These are phyloP conservation scores for Dicentrarchus labrax DNA, from an alignment of 2,113 vertebrate species.

Conservation along the genomic window DNA sequence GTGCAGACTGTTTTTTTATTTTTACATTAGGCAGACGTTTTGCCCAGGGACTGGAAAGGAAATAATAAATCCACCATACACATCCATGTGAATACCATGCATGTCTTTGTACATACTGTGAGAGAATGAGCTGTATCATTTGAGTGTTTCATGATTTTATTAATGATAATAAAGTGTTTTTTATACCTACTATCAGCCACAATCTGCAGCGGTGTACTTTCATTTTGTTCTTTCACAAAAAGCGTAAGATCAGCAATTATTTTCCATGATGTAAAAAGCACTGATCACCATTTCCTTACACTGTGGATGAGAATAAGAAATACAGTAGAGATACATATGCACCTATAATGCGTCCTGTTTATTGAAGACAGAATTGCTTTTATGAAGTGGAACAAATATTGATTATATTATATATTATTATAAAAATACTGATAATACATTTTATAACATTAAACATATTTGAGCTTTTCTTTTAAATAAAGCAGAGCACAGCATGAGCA, in stretches of 20 bases:
- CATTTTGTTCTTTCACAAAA: slow-evolving; percentile 11
- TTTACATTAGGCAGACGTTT: slow-evolving; percentile 19
- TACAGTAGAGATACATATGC: neutral
- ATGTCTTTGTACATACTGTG: slow-evolving; percentile 58
- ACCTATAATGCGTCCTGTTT: too few relatives aligned
- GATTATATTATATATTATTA: too few relatives aligned
- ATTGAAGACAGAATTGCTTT: too few relatives aligned
- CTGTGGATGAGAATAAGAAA: neutral
- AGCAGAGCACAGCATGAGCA: neutral
- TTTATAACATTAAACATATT: slow-evolving; percentile 32
- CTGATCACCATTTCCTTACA: neutral
- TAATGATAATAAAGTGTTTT: slow-evolving; percentile 55
- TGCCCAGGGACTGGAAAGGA: neutral
- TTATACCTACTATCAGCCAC: slow-evolving; percentile 42
- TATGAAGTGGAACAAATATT: neutral
- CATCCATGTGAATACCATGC: neutral
- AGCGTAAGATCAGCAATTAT: neutral
- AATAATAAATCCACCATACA: neutral
- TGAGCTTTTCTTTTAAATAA: neutral
- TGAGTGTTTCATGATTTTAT: slow-evolving; percentile 46
- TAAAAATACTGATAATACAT: neutral
- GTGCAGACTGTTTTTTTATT: slow-evolving; percentile 10
- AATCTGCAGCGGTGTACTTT: neutral
- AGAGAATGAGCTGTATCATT: slow-evolving; percentile 48
- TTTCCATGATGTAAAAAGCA: neutral